Evolutionary conservation across 2,113 vertebrate genomes (phyloP).

Genomic region (Myiozetetes cayanensis): DNA sequence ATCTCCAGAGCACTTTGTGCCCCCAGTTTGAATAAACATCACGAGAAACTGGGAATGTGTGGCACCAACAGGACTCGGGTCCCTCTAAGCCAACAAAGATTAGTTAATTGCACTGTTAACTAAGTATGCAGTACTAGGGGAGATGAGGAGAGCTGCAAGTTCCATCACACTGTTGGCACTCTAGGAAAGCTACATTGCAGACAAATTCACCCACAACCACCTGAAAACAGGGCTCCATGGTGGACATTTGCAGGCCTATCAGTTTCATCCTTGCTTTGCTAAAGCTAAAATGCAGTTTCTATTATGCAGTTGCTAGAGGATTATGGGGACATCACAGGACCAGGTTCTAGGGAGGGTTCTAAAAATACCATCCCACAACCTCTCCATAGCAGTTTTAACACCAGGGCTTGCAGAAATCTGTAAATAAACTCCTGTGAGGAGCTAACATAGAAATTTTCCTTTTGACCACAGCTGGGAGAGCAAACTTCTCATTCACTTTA

Average conservation of each 20-base stretch:
- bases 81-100: neutral
- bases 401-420: neutral
- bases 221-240: fast-evolving
- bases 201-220: neutral
- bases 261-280: neutral
- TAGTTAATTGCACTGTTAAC: neutral
- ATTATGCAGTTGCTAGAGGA: neutral
- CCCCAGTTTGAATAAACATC: fast-evolving
- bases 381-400: neutral
- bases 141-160: neutral
- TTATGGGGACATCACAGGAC: neutral
- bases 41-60: neutral
- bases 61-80: neutral
- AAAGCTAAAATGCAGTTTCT: neutral
- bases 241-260: neutral
- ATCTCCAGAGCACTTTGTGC: neutral
- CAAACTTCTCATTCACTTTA: neutral
- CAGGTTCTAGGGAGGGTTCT: neutral
- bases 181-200: neutral
- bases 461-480: neutral
- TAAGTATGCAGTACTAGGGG: neutral
- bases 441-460: neutral
- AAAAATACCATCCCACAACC: neutral
- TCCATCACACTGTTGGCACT: neutral
- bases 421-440: neutral